A percentile compares a stretch with the other conserved stretches of the same genome.
Evolutionary conservation across 2,113 vertebrate genomes (phyloP).

Genomic region (Toxotes chatareus): DNA sequence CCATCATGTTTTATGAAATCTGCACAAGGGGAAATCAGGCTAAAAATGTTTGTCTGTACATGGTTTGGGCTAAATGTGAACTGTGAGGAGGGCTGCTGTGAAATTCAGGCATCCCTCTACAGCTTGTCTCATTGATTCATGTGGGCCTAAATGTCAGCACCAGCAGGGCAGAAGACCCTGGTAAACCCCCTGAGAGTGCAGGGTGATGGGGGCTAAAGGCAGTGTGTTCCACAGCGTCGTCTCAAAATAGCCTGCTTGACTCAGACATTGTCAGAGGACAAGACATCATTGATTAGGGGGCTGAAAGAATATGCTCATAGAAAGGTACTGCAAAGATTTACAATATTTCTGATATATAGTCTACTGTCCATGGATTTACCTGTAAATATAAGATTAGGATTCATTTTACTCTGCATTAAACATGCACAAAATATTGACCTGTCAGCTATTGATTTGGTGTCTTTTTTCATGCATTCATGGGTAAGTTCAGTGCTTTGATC

Average conservation of each 20-base stretch:
- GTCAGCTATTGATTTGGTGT: constrained; percentile 77
- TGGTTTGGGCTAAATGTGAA: constrained; percentile 61
- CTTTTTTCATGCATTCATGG: constrained; percentile 78
- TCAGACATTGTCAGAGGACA: constrained; percentile 35
- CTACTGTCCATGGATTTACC: not conserved
- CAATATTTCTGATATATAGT: not conserved
- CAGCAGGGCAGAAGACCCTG: constrained; percentile 71
- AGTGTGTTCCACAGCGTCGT: constrained; percentile 43
- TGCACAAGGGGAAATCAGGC: not conserved
- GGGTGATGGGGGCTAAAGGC: constrained; percentile 66
- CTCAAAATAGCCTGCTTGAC: constrained; percentile 65
- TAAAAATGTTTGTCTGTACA: constrained; percentile 40
- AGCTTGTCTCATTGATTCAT: constrained; percentile 81
- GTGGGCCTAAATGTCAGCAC: constrained; percentile 83
- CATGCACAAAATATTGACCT: constrained; percentile 72
- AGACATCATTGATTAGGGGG: constrained; percentile 41
- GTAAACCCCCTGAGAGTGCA: constrained; percentile 56
- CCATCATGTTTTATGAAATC: not conserved
- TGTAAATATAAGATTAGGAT: constrained; percentile 31
- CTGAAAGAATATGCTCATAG: constrained; percentile 22
- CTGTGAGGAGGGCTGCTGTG: constrained; percentile 38
- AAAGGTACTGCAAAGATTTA: constrained; percentile 12
- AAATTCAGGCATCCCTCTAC: constrained; percentile 67
- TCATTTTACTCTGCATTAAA: constrained; percentile 7
- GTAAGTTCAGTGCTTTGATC: constrained; percentile 77